Base-by-base conservation (phyloP, 2,113 vertebrate genomes). In the Toxotes jaculatrix region DNA sequence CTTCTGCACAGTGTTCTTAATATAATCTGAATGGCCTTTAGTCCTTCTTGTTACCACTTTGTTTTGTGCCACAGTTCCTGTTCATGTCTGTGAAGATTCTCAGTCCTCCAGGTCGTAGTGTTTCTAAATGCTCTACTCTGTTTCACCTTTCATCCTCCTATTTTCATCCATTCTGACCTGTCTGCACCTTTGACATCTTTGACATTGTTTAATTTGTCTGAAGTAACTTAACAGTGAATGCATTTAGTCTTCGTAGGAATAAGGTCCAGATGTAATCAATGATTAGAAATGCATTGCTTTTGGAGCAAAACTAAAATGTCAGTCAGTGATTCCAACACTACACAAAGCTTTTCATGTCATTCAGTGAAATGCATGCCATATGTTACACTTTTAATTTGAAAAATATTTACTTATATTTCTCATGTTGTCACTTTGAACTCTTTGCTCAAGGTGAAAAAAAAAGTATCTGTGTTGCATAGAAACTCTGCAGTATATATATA, bases 1-100 rank as follows among this genome's bases (percentile, higher is more conserved):
- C 61, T 71, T 65, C 65, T 79, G 80, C 70, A 71, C 36, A 36
- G 38, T 80, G 57, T 43, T 78, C 55, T 34, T 75, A 66, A 51
- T 76, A 55, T 62, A 19, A 83, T 80, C 53, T 36, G 23, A 59
- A 14, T 1, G 16, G 40, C 65, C 31, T 64, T 43, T n/a, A n/a
- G 34, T 77, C 27, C 27, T 27, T 0, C 16, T 32, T 14, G 49
- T 45, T 62, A 13, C 5, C 77, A 40, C 53, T 16, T 65, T 72
- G 38, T 45, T 57, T 19, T 38, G 34, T 4, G 32, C 21, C 23
- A 17, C 17, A 31, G 21, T 14, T 55, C 61, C 42, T 19, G 4
- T 73, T 27, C 27, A 27, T 27, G 27, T 27, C 27, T 27, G 27
- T 27, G 27, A 27, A 27, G 27, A 27, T 27, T 27, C 27, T 27